Evolutionary conservation across 2,113 vertebrate genomes (phyloP).

Genomic region (Cathartes aura): DNA sequence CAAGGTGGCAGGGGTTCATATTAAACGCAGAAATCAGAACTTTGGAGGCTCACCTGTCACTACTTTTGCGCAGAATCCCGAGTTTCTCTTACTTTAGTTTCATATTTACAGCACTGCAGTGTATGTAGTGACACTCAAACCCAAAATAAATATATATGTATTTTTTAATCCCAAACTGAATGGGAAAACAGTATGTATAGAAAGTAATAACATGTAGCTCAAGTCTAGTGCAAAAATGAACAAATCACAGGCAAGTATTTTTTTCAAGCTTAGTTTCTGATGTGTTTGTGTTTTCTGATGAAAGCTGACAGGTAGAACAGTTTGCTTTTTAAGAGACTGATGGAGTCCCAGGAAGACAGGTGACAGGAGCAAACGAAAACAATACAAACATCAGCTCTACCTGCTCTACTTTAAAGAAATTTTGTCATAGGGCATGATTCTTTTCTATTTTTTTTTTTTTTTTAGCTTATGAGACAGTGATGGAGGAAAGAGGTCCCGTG

Average conservation of each 20-base stretch:
- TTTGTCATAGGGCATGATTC: background rate
- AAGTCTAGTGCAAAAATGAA: conserved; percentile 61
- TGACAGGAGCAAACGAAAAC: conserved; percentile 1
- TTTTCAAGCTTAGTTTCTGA: conserved; percentile 38
- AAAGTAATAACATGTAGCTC: conserved; percentile 56
- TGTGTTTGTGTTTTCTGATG: conserved; percentile 30
- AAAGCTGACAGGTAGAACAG: conserved; percentile 45
- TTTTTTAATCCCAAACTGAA: conserved; percentile 48
- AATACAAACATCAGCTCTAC: background rate
- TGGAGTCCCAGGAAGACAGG: conserved; percentile 28
- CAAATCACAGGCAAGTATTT: conserved; percentile 46
- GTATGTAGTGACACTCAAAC: conserved; percentile 32
- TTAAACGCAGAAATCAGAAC: conserved; percentile 14
- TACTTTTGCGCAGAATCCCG: conserved; percentile 27
- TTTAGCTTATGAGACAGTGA: background rate
- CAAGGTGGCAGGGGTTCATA: background rate
- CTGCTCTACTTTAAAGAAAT: background rate
- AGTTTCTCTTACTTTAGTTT: conserved; percentile 26
- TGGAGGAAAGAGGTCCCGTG: background rate
- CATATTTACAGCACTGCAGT: conserved; percentile 25
- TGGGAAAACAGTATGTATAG: conserved; percentile 27
- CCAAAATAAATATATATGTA: conserved; percentile 37
- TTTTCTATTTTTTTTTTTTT: background rate
- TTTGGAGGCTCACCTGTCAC: conserved; percentile 31
- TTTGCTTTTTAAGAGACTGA: conserved; percentile 36